Evolutionary conservation across 2,113 vertebrate genomes (phyloP).

Genomic region (Cavia porcellus): DNA sequence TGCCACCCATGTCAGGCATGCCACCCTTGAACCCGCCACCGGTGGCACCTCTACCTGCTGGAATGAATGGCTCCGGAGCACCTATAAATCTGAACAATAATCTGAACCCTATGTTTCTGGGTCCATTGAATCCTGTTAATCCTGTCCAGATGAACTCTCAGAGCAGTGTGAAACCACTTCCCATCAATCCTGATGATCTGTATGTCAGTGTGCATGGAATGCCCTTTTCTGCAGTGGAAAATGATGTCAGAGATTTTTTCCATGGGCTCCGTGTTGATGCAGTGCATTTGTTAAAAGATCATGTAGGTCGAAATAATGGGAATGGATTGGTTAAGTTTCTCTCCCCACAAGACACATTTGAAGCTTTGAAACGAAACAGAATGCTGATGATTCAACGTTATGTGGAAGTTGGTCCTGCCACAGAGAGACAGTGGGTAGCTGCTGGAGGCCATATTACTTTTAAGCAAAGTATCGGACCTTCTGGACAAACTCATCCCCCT

Average conservation of each 20-base stretch:
- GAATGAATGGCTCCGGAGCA: constrained; percentile 93
- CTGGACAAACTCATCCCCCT: constrained; percentile 90
- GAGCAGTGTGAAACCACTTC: constrained; percentile 93
- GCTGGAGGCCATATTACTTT: constrained; percentile 89
- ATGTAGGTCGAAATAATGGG: constrained; percentile 94
- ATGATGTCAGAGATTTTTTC: constrained; percentile 97
- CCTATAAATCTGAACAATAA: constrained; percentile 92
- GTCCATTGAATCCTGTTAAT: constrained; percentile 92
- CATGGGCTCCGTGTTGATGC: constrained; percentile 95
- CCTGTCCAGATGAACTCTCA: constrained; percentile 94
- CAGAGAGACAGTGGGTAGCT: constrained; percentile 97
- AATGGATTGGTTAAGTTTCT: constrained; percentile 97
- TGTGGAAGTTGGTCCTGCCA: constrained; percentile 95
- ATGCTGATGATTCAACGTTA: constrained; percentile 98
- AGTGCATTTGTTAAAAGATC: constrained; percentile 94
- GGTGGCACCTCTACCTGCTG: constrained; percentile 92
- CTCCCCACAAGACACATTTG: constrained; percentile 97
- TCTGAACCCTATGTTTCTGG: constrained; percentile 95
- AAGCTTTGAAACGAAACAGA: constrained; percentile 96
- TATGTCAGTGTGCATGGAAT: constrained; percentile 96
- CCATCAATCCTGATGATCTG: constrained; percentile 94
- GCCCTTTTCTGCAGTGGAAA: constrained; percentile 94
- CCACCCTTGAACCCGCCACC: constrained; percentile 98
- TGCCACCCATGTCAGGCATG: constrained; percentile 94
- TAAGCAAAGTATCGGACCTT: constrained; percentile 83